A percentile compares a stretch with the other conserved stretches of the same genome.
Evolutionary conservation across 2,888 invertebrate genomes (phyloP).

Genomic region (Oxyteleia sp.): DNA sequence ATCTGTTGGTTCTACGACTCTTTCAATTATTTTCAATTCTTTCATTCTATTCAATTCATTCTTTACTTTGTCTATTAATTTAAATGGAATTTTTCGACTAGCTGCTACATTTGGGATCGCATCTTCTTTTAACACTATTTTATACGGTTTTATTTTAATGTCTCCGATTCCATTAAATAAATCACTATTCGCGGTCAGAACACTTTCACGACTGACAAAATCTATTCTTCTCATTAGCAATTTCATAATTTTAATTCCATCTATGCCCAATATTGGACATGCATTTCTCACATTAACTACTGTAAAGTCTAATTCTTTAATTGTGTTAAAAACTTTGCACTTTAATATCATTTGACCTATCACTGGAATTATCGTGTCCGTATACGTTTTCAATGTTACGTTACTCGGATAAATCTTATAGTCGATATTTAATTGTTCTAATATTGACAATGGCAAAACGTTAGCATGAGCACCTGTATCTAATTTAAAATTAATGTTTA

Average conservation of each 20-base stretch:
- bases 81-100: constrained; percentile 65
- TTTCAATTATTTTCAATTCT: constrained; percentile 31
- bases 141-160: constrained; percentile 62
- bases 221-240: constrained; percentile 19
- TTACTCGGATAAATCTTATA: background rate
- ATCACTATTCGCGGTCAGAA: background rate
- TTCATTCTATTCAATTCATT: constrained; percentile 47
- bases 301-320: constrained; percentile 14
- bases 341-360: constrained; percentile 13
- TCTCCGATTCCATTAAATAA: constrained; percentile 61
- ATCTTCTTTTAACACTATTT: constrained; percentile 72
- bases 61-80: constrained; percentile 68
- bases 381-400: constrained; percentile 4
- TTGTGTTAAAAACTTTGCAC: constrained; percentile 7
- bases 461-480: constrained; percentile 32
- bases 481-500: constrained; percentile 15
- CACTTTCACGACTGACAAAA: background rate
- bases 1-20: constrained; percentile 70
- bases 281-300: constrained; percentile 1
- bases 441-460: background rate
- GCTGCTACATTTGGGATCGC: constrained; percentile 38
- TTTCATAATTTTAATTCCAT: constrained; percentile 14
- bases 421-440: constrained; percentile 8
- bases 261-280: constrained; percentile 7
- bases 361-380: constrained; percentile 18